phyloP scores from a whole-genome alignment of 2,888 invertebrate genomes.

The Tortrix viridana region DNA sequence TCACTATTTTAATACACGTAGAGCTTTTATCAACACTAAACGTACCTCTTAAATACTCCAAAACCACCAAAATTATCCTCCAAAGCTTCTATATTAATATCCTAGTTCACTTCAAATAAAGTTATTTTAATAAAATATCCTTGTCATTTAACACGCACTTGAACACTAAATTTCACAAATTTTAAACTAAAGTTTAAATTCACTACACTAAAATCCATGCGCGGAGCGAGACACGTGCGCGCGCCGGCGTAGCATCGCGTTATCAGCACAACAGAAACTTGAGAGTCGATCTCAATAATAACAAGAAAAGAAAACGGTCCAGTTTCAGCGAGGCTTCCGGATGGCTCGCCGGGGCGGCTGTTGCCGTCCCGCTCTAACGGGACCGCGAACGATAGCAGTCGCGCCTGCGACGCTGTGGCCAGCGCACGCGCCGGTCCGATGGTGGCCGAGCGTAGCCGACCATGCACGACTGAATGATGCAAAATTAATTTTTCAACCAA shows the following conservation, averaged over 20 bases:
- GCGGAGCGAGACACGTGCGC: constrained; percentile 73
- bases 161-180: constrained; percentile 20
- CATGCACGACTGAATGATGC: not conserved
- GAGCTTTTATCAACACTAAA: constrained; percentile 30
- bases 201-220: constrained; percentile 28
- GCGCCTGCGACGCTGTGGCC: constrained; percentile 72
- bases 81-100: constrained; percentile 23
- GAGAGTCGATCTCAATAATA: constrained; percentile 83
- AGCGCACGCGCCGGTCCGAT: constrained; percentile 46
- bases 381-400: constrained; percentile 81
- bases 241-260: constrained; percentile 80
- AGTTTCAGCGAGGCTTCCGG: constrained; percentile 84
- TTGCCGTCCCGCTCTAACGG: constrained; percentile 76
- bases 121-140: constrained; percentile 27
- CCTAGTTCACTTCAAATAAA: constrained; percentile 27
- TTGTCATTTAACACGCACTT: constrained; percentile 29
- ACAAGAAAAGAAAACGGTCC: constrained; percentile 85
- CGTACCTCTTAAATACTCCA: constrained; percentile 31
- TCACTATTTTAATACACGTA: not conserved
- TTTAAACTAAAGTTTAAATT: constrained; percentile 8
- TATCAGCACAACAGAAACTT: constrained; percentile 84
- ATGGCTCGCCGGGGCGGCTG: constrained; percentile 77
- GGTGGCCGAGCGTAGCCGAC: not conserved
- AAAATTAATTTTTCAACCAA: not conserved
- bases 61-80: constrained; percentile 17